phyloP scores from a whole-genome alignment of 2,888 invertebrate species.

The Leptogaster cylindrica region DNA sequence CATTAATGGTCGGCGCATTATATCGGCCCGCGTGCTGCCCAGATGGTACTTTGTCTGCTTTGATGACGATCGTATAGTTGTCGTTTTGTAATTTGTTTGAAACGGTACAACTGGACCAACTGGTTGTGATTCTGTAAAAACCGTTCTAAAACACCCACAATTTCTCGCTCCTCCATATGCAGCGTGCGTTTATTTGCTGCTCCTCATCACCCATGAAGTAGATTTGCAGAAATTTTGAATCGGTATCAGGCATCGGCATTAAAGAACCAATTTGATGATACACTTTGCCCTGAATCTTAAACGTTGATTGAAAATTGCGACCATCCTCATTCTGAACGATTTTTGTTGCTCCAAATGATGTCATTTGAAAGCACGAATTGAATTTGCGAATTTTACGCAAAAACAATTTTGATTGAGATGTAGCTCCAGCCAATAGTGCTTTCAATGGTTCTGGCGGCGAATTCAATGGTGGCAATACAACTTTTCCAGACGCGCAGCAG shows the following conservation, averaged over 20 bases:
- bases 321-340: constrained; percentile 12
- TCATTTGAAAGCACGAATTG: constrained; percentile 29
- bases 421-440: constrained; percentile 12
- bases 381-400: constrained; percentile 16
- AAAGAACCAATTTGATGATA: constrained; percentile 16
- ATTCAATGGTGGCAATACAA: constrained; percentile 37
- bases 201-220: constrained; percentile 23
- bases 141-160: constrained; percentile 25
- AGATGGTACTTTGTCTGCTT: constrained; percentile 51
- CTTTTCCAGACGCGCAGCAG: constrained; percentile 40
- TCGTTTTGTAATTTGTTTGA: constrained; percentile 43
- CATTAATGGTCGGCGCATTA: constrained; percentile 43
- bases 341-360: constrained; percentile 38
- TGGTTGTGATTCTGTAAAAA: constrained; percentile 46
- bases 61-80: constrained; percentile 49
- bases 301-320: constrained; percentile 16
- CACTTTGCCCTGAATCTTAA: constrained; percentile 24
- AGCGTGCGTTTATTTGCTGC: constrained; percentile 5
- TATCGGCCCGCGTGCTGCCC: constrained; percentile 43
- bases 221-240: constrained; percentile 16
- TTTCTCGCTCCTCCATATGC: constrained; percentile 15
- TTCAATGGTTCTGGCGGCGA: constrained; percentile 9
- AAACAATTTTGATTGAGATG: constrained; percentile 42
- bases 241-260: constrained; percentile 11
- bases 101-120: constrained; percentile 44